A percentile compares a stretch with the other conserved stretches of the same genome.
phyloP scores from a whole-genome alignment of 2,113 vertebrate species.

The Albula glossodonta region DNA sequence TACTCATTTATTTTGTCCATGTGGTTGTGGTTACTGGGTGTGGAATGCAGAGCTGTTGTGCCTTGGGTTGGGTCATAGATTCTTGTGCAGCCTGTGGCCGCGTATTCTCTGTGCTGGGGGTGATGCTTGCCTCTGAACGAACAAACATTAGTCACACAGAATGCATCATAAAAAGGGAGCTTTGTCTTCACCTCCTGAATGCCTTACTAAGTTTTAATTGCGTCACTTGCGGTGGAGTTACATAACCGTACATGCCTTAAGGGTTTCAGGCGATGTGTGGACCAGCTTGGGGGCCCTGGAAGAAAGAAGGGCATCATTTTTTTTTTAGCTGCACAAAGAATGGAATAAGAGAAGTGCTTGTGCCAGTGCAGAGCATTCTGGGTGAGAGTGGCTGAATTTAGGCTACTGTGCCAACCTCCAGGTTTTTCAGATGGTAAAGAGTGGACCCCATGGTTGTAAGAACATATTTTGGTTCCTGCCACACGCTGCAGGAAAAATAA shows the following conservation, averaged over 20 bases:
- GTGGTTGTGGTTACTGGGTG: no score
- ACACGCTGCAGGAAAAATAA: no score
- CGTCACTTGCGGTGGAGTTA: background rate
- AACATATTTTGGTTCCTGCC: background rate
- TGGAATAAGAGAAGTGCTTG: background rate
- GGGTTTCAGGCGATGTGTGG: background rate
- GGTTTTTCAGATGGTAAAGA: background rate
- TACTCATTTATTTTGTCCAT: no score
- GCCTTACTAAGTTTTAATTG: background rate
- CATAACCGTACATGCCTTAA: background rate
- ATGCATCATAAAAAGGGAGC: background rate
- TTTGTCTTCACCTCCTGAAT: background rate
- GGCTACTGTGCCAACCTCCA: background rate
- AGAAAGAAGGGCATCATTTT: no score
- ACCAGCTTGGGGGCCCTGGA: background rate
- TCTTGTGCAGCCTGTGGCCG: no score
- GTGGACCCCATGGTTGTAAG: background rate
- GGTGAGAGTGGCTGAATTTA: background rate
- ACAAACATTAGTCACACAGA: background rate
- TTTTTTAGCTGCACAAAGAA: background rate
- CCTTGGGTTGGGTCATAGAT: no score
- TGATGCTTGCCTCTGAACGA: background rate
- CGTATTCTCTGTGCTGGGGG: background rate
- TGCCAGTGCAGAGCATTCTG: background rate
- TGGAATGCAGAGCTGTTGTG: no score